Percentiles rank a stretch among this genome's conserved stretches.
Evolutionary conservation across 2,888 invertebrate species (phyloP).

Genomic region (Thymelicus lineola): DNA sequence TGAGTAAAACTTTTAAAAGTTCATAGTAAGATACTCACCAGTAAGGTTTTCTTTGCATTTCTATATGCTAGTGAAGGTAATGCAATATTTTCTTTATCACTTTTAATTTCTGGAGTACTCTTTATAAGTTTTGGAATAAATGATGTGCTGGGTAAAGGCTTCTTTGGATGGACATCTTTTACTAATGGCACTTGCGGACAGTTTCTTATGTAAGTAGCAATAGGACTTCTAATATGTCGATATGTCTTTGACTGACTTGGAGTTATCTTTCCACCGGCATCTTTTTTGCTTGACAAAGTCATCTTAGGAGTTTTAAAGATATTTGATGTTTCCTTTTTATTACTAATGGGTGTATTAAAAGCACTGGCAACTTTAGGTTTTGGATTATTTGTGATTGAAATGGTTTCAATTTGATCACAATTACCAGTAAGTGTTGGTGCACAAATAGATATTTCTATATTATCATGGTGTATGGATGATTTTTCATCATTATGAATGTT

Average conservation of each 20-base stretch:
- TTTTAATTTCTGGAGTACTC: conserved; percentile 44
- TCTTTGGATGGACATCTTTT: conserved; percentile 65
- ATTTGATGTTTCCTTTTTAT: conserved; percentile 11
- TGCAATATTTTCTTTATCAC: conserved; percentile 63
- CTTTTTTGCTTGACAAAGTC: conserved; percentile 51
- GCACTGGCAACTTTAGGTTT: background rate
- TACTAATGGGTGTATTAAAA: conserved; percentile 11
- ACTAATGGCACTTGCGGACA: conserved; percentile 63
- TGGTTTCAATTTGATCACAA: background rate
- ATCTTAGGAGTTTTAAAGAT: conserved; percentile 62
- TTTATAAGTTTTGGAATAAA: conserved; percentile 62
- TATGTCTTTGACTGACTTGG: conserved; percentile 56
- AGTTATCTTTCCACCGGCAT: conserved; percentile 53
- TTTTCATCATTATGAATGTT: background rate
- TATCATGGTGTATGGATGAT: background rate
- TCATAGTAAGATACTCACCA: conserved; percentile 56
- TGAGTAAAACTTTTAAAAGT: background rate
- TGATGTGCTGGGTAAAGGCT: conserved; percentile 58
- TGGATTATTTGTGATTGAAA: background rate
- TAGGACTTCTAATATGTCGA: conserved; percentile 69
- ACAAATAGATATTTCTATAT: background rate
- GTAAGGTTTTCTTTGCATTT: conserved; percentile 67
- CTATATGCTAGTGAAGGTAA: conserved; percentile 65
- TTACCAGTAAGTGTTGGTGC: background rate
- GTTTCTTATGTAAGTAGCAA: conserved; percentile 71